phyloP scores from a whole-genome alignment of 1,140 invertebrate genomes.

The Neodiprion pinetum region DNA sequence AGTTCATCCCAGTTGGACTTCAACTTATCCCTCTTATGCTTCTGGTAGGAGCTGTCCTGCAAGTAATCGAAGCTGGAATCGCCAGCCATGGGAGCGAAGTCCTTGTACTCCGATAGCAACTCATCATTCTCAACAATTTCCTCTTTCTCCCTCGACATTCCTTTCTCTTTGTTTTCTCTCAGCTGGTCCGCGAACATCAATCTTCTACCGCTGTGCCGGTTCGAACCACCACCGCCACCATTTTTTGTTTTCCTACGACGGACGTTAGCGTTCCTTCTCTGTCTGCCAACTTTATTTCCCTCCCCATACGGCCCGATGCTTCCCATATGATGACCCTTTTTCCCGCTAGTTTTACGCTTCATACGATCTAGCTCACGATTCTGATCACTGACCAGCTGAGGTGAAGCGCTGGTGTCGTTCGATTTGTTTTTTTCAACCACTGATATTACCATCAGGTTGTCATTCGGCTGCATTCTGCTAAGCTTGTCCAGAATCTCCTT shows the following conservation, averaged over 20 bases:
- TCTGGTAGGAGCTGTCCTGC: neutral
- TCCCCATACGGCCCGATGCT: neutral
- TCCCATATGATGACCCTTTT: neutral
- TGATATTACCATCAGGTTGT: constrained; percentile 22
- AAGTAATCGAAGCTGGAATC: neutral
- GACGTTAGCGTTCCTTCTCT: neutral
- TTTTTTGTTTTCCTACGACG: neutral
- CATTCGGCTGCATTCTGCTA: neutral
- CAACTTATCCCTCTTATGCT: neutral
- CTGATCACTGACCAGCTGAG: neutral
- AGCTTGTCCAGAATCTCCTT: neutral
- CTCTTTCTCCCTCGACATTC: neutral
- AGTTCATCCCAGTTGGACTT: constrained; percentile 15
- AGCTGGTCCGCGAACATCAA: neutral
- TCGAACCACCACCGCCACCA: neutral
- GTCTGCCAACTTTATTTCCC: neutral
- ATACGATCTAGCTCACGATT: neutral
- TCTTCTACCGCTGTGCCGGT: neutral
- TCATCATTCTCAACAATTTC: constrained; percentile 5
- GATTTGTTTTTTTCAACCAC: constrained; percentile 13
- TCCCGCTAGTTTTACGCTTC: neutral
- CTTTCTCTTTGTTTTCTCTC: neutral
- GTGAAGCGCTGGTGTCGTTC: neutral
- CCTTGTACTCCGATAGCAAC: constrained; percentile 6
- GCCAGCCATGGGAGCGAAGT: neutral